phyloP scores from a whole-genome alignment of 2,797 vertebrate genomes.

The Darevskia nairensis region DNA sequence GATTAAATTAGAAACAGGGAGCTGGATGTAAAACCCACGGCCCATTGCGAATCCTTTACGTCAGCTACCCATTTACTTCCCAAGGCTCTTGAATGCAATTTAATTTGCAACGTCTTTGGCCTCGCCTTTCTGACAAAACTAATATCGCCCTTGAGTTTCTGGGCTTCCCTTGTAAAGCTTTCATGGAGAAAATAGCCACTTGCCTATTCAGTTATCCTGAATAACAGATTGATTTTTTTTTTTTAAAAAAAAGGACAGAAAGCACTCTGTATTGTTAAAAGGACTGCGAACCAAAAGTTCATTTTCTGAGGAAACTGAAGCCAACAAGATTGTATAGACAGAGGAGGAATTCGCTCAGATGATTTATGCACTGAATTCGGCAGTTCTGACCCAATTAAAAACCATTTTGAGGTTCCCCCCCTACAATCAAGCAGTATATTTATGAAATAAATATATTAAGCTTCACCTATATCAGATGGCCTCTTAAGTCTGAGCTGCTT shows the following conservation, averaged over 20 bases:
- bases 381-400: too few relatives aligned
- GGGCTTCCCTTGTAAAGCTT: neutral
- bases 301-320: slow-evolving; percentile 1
- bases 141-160: neutral
- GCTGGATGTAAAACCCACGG: slow-evolving; percentile 13
- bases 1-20: slow-evolving; percentile 37
- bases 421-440: too few relatives aligned
- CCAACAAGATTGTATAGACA: too few relatives aligned
- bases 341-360: too few relatives aligned
- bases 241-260: neutral
- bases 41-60: slow-evolving; percentile 40
- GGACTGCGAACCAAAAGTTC: neutral
- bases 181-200: slow-evolving; percentile 23
- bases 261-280: neutral
- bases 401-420: too few relatives aligned
- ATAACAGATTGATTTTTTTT: slow-evolving; percentile 5
- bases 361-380: too few relatives aligned
- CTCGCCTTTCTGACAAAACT: slow-evolving; percentile 17
- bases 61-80: slow-evolving; percentile 14
- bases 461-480: too few relatives aligned
- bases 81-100: slow-evolving; percentile 18
- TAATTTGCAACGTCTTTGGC: slow-evolving; percentile 37
- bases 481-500: too few relatives aligned
- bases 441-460: too few relatives aligned
- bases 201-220: slow-evolving; percentile 6